Conservation (phyloP, 2,797 vertebrate genomes). For the Peromyscus aztecus region DNA sequence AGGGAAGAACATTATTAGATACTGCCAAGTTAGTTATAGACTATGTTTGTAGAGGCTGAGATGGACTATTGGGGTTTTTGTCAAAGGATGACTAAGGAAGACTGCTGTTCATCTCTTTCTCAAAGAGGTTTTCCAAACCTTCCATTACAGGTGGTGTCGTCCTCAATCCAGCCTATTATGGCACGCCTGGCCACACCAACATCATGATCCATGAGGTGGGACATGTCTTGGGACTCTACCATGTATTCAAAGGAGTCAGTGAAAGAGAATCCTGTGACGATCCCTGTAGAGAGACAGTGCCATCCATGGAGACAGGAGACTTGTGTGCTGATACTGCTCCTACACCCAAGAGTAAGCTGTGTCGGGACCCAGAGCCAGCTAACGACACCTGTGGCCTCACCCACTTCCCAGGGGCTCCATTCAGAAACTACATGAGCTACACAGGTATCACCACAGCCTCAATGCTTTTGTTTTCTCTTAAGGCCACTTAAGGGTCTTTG, state of each 20-base stretch:
- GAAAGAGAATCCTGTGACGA: slow-evolving; percentile 98
- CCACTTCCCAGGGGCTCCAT: slow-evolving; percentile 93
- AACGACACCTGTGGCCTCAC: slow-evolving; percentile 94
- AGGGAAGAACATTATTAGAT: neutral
- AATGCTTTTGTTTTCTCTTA: neutral
- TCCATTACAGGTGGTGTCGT: slow-evolving; percentile 94
- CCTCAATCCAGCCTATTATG: slow-evolving; percentile 96
- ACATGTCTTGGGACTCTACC: slow-evolving; percentile 97
- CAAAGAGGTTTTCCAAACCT: slow-evolving; percentile 59
- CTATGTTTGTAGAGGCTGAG: neutral
- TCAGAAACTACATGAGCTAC: slow-evolving; percentile 99
- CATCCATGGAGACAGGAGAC: slow-evolving; percentile 98
- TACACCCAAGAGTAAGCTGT: slow-evolving; percentile 95
- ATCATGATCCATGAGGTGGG: slow-evolving; percentile 99
- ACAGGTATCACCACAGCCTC: slow-evolving; percentile 88
- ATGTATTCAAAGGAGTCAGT: slow-evolving; percentile 98
- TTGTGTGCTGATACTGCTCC: slow-evolving; percentile 97
- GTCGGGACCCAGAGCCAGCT: slow-evolving; percentile 93
- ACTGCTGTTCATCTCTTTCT: neutral
- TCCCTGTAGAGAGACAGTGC: slow-evolving; percentile 94
- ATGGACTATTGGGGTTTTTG: neutral
- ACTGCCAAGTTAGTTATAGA: neutral
- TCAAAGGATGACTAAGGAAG: neutral
- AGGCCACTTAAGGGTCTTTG: rapidly evolving
- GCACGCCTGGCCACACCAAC: slow-evolving; percentile 93